Evolutionary conservation across 2,113 vertebrate species (phyloP).

Genomic region (Lamprotornis superbus): DNA sequence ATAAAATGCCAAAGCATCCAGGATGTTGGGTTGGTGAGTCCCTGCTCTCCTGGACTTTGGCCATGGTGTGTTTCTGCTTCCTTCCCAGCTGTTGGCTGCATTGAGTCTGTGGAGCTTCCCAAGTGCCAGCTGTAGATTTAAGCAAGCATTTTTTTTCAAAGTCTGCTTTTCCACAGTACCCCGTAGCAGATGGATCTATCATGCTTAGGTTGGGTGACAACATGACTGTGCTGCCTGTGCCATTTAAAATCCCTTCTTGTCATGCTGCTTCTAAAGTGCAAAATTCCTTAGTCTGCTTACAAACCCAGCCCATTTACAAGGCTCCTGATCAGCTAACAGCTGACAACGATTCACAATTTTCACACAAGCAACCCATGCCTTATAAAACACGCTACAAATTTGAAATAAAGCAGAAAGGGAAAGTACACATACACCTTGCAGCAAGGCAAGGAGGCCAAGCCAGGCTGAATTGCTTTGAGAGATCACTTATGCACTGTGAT

Average conservation of each 20-base stretch:
- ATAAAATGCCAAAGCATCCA: not conserved
- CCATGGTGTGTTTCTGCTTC: not conserved
- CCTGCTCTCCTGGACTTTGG: not conserved
- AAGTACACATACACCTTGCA: not conserved
- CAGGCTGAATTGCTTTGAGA: not conserved
- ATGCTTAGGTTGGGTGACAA: not conserved
- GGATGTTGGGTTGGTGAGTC: not conserved
- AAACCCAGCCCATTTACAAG: not conserved
- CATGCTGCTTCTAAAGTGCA: not conserved
- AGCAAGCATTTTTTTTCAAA: not conserved
- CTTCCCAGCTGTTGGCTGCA: not conserved
- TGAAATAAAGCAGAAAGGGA: not conserved
- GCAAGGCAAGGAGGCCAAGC: not conserved
- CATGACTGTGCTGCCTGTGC: not conserved
- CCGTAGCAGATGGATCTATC: not conserved
- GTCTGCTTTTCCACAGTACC: not conserved
- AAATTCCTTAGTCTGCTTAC: not conserved
- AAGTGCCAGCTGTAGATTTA: not conserved
- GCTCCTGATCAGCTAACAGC: not conserved
- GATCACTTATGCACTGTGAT: fast-evolving
- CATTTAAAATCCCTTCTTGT: not conserved
- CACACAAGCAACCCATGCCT: not conserved
- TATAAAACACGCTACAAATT: fast-evolving
- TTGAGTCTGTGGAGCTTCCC: not conserved
- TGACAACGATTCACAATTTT: not conserved